A percentile compares a stretch with the other conserved stretches of the same genome.
phyloP scores from a whole-genome alignment of 2,113 vertebrate genomes.

The Rhegmatorhina hoffmannsi region DNA sequence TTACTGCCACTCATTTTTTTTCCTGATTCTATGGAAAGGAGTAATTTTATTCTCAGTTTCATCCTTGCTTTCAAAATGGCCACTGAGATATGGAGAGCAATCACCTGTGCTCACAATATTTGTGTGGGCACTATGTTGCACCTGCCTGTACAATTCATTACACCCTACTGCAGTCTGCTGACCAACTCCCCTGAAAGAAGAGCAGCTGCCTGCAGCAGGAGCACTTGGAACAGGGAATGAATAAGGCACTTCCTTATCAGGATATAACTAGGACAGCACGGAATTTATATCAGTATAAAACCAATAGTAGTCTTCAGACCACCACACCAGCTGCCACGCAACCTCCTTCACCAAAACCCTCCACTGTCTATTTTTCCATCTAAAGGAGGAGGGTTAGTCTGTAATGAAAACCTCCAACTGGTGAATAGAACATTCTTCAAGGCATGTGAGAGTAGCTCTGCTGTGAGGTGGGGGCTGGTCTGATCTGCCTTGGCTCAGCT shows the following conservation, averaged over 20 bases:
- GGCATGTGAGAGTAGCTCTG: background rate
- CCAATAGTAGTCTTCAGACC: background rate
- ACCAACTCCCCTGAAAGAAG: background rate
- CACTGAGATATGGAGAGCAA: background rate
- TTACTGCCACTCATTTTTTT: background rate
- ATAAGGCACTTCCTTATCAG: background rate
- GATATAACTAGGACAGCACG: background rate
- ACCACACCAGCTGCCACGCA: background rate
- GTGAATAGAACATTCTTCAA: background rate
- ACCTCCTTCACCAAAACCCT: background rate
- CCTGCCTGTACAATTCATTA: background rate
- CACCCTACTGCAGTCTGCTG: background rate
- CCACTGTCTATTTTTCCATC: background rate
- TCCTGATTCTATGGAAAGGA: background rate
- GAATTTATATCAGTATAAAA: background rate
- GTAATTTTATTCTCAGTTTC: background rate
- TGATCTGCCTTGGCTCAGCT: fast-evolving
- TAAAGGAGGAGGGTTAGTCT: background rate
- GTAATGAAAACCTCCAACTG: background rate
- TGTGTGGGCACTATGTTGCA: background rate
- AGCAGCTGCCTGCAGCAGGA: background rate
- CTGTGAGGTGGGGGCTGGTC: background rate
- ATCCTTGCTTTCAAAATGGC: background rate
- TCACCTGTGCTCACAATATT: background rate
- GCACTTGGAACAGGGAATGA: background rate